phyloP scores from a whole-genome alignment of 2,113 vertebrate genomes.

The Arenaria interpres region DNA sequence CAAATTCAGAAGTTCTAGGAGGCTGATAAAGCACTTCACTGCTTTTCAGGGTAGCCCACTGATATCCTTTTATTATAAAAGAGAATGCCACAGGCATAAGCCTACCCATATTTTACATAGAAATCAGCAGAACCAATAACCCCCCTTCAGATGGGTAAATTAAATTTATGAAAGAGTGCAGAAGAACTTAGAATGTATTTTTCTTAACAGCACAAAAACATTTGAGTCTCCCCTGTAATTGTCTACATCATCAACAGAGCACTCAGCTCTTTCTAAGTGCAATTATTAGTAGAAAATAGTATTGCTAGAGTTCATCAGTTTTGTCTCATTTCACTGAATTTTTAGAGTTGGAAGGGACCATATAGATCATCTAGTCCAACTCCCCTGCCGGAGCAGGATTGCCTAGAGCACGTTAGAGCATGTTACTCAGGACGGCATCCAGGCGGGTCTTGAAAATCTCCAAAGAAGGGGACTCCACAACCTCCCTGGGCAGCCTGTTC shows the following conservation, averaged over 20 bases:
- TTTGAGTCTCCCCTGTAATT: not conserved
- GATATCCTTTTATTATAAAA: not conserved
- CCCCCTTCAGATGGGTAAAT: not conserved
- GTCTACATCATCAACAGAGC: conserved; percentile 1
- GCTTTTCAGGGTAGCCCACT: not conserved
- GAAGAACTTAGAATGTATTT: not conserved
- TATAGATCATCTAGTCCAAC: too few species aligned
- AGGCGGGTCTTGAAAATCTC: too few species aligned
- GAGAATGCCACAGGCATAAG: not conserved
- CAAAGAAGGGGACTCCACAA: too few species aligned
- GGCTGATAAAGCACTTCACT: not conserved
- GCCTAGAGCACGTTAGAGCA: too few species aligned
- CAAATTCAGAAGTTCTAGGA: not conserved
- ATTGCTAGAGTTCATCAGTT: conserved; percentile 36
- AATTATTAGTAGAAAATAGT: conserved; percentile 42
- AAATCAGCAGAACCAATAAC: not conserved
- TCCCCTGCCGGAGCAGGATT: too few species aligned
- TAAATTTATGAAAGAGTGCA: not conserved
- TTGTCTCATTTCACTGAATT: too few species aligned
- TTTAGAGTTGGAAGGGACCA: too few species aligned
- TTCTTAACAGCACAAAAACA: conserved; percentile 22
- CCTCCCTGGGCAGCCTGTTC: too few species aligned
- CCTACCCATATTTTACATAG: not conserved
- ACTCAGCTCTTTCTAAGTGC: not conserved
- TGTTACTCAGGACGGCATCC: too few species aligned